phyloP scores from a whole-genome alignment of 2,113 vertebrate genomes.

The Zosterops borbonicus region DNA sequence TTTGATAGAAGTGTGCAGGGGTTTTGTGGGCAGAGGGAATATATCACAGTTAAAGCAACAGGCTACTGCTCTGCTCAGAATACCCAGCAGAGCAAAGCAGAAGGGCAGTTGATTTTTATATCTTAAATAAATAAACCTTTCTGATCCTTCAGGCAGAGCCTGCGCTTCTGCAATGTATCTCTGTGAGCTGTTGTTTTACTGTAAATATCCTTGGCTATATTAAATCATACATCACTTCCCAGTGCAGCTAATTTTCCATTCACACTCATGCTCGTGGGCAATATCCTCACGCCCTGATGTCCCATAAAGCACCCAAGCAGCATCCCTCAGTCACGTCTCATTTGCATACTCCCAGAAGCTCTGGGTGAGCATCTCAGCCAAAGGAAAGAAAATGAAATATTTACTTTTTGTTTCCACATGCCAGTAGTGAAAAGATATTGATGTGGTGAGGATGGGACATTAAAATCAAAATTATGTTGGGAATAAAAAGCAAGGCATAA shows the following conservation, averaged over 20 bases:
- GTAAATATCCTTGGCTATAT: constrained; percentile 49
- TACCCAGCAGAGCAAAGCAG: not conserved
- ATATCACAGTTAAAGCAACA: not conserved
- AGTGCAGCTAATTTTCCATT: constrained; percentile 28
- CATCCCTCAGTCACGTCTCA: not conserved
- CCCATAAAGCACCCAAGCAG: constrained; percentile 51
- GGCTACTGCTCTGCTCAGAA: not conserved
- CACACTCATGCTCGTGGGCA: constrained; percentile 7
- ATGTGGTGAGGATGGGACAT: constrained; percentile 36
- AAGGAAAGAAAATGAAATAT: constrained; percentile 48
- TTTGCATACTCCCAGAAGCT: not conserved
- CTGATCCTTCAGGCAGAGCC: constrained; percentile 38
- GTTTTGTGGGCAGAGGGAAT: not conserved
- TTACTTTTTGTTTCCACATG: constrained; percentile 50
- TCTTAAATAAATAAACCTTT: constrained; percentile 43
- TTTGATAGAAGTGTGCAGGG: not conserved
- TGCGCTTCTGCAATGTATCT: not conserved
- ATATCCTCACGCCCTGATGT: not conserved
- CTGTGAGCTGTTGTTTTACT: constrained; percentile 29
- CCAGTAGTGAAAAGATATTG: constrained; percentile 58
- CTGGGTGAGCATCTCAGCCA: not conserved
- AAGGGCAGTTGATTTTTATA: not conserved
- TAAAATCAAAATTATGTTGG: constrained; percentile 69
- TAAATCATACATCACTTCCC: constrained; percentile 57
- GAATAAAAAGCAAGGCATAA: constrained; percentile 67